These are phyloP conservation scores for Homalodisca vitripennis DNA, from an alignment of 1,140 invertebrate genomes.

Conservation along the genomic window DNA sequence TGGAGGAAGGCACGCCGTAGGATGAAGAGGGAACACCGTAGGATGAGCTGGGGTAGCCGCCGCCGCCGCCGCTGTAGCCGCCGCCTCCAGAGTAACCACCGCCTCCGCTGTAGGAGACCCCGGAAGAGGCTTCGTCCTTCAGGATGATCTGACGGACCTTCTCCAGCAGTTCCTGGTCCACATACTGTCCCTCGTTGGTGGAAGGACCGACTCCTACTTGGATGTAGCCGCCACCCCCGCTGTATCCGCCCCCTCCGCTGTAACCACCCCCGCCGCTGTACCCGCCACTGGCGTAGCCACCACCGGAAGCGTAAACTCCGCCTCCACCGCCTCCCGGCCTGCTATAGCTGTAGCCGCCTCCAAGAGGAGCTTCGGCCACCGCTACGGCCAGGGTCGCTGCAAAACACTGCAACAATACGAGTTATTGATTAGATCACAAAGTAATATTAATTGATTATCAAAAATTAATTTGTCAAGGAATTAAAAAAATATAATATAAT, in stretches of 20 bases:
- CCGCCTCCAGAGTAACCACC: slow-evolving; percentile 48
- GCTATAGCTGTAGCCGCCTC: slow-evolving; percentile 59
- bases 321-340: slow-evolving; percentile 47
- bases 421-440: background rate
- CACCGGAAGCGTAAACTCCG: slow-evolving; percentile 53
- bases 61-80: slow-evolving; percentile 48
- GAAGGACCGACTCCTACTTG: slow-evolving; percentile 70
- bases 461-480: background rate
- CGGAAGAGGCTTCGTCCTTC: slow-evolving; percentile 67
- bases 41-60: slow-evolving; percentile 47
- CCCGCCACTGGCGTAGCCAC: slow-evolving; percentile 52
- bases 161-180: slow-evolving; percentile 73
- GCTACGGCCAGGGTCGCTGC: slow-evolving; percentile 58
- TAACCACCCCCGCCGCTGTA: slow-evolving; percentile 45
- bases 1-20: slow-evolving; percentile 54
- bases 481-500: background rate
- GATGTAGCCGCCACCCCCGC: slow-evolving; percentile 51
- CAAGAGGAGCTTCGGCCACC: slow-evolving; percentile 60
- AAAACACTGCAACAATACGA: slow-evolving; percentile 58
- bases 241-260: slow-evolving; percentile 46
- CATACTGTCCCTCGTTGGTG: slow-evolving; percentile 72
- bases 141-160: slow-evolving; percentile 72
- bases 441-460: background rate
- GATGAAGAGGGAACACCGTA: slow-evolving; percentile 52
- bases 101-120: slow-evolving; percentile 47